A percentile compares a stretch with the other conserved stretches of the same genome.
Conservation (phyloP, 2,888 invertebrate genomes). For the Ophraella communa region DNA sequence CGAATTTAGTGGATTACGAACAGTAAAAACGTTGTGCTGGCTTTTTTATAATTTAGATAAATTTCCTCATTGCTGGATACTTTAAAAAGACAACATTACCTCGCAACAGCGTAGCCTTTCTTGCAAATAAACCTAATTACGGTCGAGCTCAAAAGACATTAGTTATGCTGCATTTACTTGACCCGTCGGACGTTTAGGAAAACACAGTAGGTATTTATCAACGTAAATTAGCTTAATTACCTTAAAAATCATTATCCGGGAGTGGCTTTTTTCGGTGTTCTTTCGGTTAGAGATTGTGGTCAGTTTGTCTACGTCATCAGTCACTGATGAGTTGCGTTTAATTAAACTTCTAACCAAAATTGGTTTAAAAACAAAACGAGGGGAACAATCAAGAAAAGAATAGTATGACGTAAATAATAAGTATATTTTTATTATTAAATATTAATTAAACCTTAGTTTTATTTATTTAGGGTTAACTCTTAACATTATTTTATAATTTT, state of each 20-base stretch:
- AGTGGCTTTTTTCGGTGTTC: neutral
- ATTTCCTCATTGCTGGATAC: neutral
- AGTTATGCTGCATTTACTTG: slow-evolving; percentile 29
- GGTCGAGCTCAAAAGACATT: slow-evolving; percentile 20
- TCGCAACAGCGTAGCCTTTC: neutral
- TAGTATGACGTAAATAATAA: too few relatives aligned
- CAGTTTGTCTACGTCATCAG: slow-evolving; percentile 13
- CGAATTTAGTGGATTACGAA: too few relatives aligned
- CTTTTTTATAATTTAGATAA: too few relatives aligned
- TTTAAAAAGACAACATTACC: neutral
- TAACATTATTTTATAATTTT: too few relatives aligned
- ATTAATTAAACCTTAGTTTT: too few relatives aligned
- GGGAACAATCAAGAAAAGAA: too few relatives aligned
- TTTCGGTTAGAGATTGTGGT: slow-evolving; percentile 10
- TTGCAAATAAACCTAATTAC: slow-evolving; percentile 7
- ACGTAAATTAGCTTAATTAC: slow-evolving; percentile 26
- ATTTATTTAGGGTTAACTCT: too few relatives aligned
- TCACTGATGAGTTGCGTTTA: slow-evolving; percentile 1
- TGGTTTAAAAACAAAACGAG: neutral
- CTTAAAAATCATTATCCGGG: slow-evolving; percentile 17
- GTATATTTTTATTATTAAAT: too few relatives aligned
- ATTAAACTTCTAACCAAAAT: neutral
- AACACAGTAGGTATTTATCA: slow-evolving; percentile 28
- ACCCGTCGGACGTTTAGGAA: slow-evolving; percentile 23
- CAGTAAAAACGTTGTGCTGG: too few relatives aligned